A percentile compares a stretch with the other conserved stretches of the same genome.
phyloP scores from a whole-genome alignment of 2,113 vertebrate species.

The Prolemur simus region DNA sequence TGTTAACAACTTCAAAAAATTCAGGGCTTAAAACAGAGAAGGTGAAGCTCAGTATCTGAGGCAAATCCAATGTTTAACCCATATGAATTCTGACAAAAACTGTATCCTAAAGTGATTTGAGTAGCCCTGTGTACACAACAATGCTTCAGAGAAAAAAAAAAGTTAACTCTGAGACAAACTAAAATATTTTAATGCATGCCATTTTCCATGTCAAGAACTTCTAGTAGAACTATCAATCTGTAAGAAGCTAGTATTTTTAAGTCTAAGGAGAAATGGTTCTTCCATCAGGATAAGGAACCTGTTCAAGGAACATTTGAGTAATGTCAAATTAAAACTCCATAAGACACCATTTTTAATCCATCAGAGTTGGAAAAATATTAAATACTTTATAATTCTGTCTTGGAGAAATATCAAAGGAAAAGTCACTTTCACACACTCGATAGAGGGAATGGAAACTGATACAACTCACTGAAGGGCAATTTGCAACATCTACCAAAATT shows the following conservation, averaged over 20 bases:
- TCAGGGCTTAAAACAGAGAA: constrained; percentile 16
- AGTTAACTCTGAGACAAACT: background rate
- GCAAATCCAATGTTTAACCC: background rate
- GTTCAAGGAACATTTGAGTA: background rate
- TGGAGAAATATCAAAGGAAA: background rate
- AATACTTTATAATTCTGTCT: constrained; percentile 3
- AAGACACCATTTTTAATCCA: background rate
- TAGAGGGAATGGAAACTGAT: background rate
- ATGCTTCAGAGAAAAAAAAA: background rate
- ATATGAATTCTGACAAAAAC: background rate
- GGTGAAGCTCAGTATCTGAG: background rate
- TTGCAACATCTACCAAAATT: background rate
- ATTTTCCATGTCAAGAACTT: background rate
- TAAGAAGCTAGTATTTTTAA: background rate
- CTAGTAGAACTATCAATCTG: background rate
- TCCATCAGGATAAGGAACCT: background rate
- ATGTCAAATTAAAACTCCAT: background rate
- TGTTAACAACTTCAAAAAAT: constrained; percentile 14
- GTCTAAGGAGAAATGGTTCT: background rate
- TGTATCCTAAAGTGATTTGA: background rate
- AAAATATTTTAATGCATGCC: background rate
- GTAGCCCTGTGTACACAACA: background rate
- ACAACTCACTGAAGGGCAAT: background rate
- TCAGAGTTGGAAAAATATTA: background rate
- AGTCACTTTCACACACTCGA: background rate